These are phyloP conservation scores for Scaptodrosophila latifasciaeformis DNA, from an alignment of 2,888 invertebrate genomes.

Conservation along the genomic window DNA sequence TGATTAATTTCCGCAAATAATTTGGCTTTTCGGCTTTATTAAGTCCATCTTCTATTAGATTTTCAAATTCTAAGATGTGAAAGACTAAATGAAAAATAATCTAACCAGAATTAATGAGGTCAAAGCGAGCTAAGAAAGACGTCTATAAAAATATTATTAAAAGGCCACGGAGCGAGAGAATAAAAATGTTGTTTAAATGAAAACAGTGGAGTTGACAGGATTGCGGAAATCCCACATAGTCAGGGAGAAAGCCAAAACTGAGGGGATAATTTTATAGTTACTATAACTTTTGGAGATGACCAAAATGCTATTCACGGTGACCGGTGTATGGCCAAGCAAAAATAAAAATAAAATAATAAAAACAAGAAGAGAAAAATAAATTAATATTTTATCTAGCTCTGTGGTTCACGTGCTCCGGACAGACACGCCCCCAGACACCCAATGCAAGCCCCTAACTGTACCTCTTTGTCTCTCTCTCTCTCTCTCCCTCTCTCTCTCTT, in stretches of 20 bases:
- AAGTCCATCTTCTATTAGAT: too few relatives aligned
- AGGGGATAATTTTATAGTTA: slow-evolving; percentile 49
- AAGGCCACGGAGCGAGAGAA: background rate
- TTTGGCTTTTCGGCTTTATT: too few relatives aligned
- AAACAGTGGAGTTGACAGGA: too few relatives aligned
- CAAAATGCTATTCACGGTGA: background rate
- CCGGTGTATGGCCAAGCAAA: slow-evolving; percentile 14
- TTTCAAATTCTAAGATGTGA: too few relatives aligned
- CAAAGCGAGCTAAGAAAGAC: background rate
- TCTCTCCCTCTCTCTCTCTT: too few relatives aligned
- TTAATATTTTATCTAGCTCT: slow-evolving; percentile 67
- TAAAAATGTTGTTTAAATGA: background rate
- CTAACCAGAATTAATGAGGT: too few relatives aligned
- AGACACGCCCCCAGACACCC: background rate
- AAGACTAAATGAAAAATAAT: too few relatives aligned
- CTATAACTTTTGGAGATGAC: slow-evolving; percentile 45
- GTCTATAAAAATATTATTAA: background rate
- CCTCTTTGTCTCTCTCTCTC: too few relatives aligned
- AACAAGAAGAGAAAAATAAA: slow-evolving; percentile 44
- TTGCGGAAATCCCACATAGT: too few relatives aligned
- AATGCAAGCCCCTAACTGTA: too few relatives aligned
- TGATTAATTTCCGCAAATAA: too few relatives aligned
- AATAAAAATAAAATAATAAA: slow-evolving; percentile 9
- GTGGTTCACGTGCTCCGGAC: slow-evolving; percentile 37
- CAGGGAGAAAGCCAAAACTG: background rate